phyloP scores from a whole-genome alignment of 2,888 invertebrate species.

The Drosophila acutilabella region DNA sequence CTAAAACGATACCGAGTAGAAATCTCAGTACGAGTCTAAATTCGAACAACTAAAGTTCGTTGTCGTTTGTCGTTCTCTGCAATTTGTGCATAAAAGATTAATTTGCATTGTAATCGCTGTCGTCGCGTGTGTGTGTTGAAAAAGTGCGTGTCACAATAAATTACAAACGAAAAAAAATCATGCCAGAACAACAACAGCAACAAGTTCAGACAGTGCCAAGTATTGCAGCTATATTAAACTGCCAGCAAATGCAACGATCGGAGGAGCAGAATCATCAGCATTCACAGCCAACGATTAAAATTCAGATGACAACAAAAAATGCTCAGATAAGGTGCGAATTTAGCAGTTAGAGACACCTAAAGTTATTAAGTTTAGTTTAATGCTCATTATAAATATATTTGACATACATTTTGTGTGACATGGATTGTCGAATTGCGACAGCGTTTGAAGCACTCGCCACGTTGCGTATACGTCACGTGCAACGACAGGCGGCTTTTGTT shows the following conservation, averaged over 20 bases:
- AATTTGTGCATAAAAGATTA: constrained; percentile 40
- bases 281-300: constrained; percentile 30
- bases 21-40: constrained; percentile 23
- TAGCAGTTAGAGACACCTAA: constrained; percentile 23
- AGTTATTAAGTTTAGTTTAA: constrained; percentile 29
- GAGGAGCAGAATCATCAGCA: constrained; percentile 26
- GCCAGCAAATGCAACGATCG: constrained; percentile 34
- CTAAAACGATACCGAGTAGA: neutral
- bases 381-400: constrained; percentile 27
- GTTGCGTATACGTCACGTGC: constrained; percentile 71
- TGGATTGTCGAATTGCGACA: constrained; percentile 16
- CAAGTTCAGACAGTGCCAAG: constrained; percentile 37
- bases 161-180: constrained; percentile 21
- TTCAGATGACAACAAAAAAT: constrained; percentile 38
- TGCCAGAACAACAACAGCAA: constrained; percentile 40
- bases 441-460: constrained; percentile 22
- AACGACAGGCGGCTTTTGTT: constrained; percentile 14
- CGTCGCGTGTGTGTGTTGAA: constrained; percentile 20
- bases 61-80: constrained; percentile 34
- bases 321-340: constrained; percentile 58
- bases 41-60: constrained; percentile 23
- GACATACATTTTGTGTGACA: constrained; percentile 53
- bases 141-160: constrained; percentile 52
- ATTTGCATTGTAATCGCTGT: constrained; percentile 49
- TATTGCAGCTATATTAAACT: constrained; percentile 28